These are phyloP conservation scores for Gobionotothen gibberifrons DNA, from an alignment of 2,797 vertebrate genomes.

Conservation along the genomic window DNA sequence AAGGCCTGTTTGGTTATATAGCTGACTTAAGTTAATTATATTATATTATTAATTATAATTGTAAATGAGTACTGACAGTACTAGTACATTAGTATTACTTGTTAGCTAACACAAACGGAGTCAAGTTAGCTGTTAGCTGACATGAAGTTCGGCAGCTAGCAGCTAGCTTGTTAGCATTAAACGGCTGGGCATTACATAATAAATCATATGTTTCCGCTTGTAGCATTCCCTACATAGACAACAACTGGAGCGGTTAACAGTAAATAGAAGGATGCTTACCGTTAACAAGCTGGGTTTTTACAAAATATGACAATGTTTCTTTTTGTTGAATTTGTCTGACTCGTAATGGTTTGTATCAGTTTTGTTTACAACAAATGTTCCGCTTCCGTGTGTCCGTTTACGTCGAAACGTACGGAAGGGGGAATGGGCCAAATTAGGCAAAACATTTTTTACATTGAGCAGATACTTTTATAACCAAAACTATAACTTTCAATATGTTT, in stretches of 20 bases:
- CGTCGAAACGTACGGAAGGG: conserved; percentile 57
- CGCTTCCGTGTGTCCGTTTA: conserved; percentile 45
- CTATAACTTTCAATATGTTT: neutral
- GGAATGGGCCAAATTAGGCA: conserved; percentile 29
- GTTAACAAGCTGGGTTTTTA: neutral
- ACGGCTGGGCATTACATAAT: conserved; percentile 49
- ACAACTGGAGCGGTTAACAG: rapidly evolving
- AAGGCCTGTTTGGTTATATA: neutral
- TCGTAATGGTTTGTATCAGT: conserved; percentile 36
- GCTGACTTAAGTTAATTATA: neutral
- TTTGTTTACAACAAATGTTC: conserved; percentile 78
- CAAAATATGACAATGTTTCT: neutral
- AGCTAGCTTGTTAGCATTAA: conserved; percentile 33
- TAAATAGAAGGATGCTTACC: conserved; percentile 27
- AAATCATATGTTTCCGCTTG: neutral
- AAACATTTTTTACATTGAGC: too few relatives aligned
- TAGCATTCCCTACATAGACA: neutral
- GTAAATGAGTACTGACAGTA: neutral
- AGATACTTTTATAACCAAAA: neutral
- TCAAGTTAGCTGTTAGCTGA: conserved; percentile 16
- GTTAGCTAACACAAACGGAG: neutral
- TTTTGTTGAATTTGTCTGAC: neutral
- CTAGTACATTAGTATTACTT: neutral
- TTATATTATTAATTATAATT: neutral
- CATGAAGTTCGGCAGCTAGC: conserved; percentile 38